Conservation (phyloP, 2,797 vertebrate genomes). For the Scyliorhinus canicula region DNA sequence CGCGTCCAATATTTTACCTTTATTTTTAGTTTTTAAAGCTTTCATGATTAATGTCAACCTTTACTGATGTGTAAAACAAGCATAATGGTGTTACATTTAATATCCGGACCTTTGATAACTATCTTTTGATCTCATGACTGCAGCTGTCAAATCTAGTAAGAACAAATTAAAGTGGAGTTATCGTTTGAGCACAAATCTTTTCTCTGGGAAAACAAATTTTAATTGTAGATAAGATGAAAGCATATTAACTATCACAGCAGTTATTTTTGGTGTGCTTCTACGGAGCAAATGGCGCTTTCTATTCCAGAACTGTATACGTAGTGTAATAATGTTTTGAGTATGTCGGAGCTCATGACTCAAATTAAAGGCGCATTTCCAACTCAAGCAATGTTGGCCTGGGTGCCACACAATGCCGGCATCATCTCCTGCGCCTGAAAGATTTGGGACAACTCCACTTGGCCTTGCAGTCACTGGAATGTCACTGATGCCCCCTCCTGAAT, state of each 20-base stretch:
- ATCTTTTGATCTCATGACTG: neutral
- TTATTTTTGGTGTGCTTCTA: neutral
- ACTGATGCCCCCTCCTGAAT: no score
- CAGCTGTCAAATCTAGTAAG: neutral
- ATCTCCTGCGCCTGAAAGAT: no score
- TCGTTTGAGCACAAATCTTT: neutral
- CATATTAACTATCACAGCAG: neutral
- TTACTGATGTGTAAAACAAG: slow-evolving; percentile 3
- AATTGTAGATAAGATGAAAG: slow-evolving; percentile 13
- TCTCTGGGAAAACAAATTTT: neutral
- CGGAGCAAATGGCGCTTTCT: neutral
- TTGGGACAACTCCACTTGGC: no score
- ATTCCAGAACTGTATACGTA: neutral
- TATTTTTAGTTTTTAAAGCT: neutral
- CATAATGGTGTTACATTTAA: neutral
- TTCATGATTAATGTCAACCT: slow-evolving; percentile 5
- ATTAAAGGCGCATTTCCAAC: neutral
- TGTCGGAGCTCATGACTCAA: neutral
- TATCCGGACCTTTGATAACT: neutral
- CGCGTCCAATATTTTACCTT: neutral
- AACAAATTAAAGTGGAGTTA: neutral
- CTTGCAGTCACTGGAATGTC: no score
- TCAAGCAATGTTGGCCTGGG: no score
- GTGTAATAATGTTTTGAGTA: neutral
- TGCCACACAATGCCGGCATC: no score